These are phyloP conservation scores for Chaetura pelagica DNA, from an alignment of 2,113 vertebrate genomes.

Conservation along the genomic window DNA sequence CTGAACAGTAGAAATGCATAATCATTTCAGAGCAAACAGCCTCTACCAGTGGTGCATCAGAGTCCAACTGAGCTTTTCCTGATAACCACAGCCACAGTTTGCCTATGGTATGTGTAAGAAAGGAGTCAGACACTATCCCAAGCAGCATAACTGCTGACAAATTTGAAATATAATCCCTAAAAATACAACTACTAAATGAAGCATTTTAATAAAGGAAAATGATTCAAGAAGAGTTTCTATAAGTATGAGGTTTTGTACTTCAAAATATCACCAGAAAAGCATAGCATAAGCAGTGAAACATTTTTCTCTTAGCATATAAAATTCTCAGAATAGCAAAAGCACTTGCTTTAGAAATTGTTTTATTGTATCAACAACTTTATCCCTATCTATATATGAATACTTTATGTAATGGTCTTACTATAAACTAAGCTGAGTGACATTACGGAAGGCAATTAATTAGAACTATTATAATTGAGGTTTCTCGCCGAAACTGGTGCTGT, in stretches of 20 bases:
- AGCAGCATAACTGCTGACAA: not conserved
- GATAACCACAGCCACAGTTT: slow-evolving; percentile 34
- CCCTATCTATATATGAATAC: not conserved
- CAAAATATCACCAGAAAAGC: not conserved
- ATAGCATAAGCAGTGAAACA: not conserved
- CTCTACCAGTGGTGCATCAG: slow-evolving; percentile 17
- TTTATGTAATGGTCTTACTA: not conserved
- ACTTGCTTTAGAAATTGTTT: not conserved
- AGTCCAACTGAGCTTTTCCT: slow-evolving; percentile 12
- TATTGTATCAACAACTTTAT: not conserved
- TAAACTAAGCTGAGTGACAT: not conserved
- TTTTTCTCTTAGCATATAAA: not conserved
- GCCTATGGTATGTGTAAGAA: slow-evolving; percentile 18
- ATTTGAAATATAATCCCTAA: not conserved
- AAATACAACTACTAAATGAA: not conserved
- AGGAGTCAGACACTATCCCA: not conserved
- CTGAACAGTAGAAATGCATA: slow-evolving; percentile 24
- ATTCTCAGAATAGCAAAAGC: not conserved
- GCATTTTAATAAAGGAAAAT: not conserved
- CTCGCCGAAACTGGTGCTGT: not conserved
- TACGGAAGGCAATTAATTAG: not conserved
- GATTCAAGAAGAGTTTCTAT: not conserved
- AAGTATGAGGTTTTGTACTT: slow-evolving; percentile 42
- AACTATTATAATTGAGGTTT: fast-evolving
- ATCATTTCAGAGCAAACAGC: slow-evolving; percentile 14